These are phyloP conservation scores for Aix galericulata DNA, from an alignment of 2,113 vertebrate genomes.

Conservation along the genomic window DNA sequence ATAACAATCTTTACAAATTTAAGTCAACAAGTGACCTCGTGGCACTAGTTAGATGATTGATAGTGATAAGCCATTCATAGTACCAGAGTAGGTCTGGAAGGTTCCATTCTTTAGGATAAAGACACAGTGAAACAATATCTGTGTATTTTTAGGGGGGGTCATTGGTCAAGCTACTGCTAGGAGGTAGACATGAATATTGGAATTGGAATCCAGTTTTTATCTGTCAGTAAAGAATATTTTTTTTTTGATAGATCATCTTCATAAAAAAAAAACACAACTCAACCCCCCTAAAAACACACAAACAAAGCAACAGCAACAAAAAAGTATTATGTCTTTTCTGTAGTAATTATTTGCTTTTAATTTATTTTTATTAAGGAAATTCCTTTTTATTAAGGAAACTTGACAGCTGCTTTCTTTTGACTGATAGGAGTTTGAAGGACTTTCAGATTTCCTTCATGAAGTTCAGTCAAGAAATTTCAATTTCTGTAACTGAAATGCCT, in stretches of 20 bases:
- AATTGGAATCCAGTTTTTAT: rapidly evolving
- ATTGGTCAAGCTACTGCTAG: not conserved
- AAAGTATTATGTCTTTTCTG: not conserved
- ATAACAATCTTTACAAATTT: not conserved
- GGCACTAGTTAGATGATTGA: not conserved
- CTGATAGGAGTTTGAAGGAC: not conserved
- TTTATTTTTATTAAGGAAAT: not conserved
- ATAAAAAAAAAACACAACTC: not conserved
- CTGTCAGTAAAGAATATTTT: not conserved
- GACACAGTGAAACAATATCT: not conserved
- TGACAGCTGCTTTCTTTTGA: not conserved
- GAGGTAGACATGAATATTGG: not conserved
- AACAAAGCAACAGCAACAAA: not conserved
- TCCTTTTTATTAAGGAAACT: not conserved
- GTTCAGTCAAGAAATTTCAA: not conserved
- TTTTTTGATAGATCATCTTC: not conserved
- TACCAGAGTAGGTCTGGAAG: not conserved
- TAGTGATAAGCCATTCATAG: not conserved
- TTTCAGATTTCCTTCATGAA: not conserved
- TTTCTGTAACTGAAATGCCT: not conserved
- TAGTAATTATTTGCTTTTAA: not conserved
- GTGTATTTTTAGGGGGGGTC: not conserved
- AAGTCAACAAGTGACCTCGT: constrained; percentile 35
- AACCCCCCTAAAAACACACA: not conserved
- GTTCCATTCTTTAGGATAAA: not conserved